Evolutionary conservation across 2,113 vertebrate genomes (phyloP), one percentile per base, ranked within the genome.

Genomic region (Crotophaga sulcirostris): DNA sequence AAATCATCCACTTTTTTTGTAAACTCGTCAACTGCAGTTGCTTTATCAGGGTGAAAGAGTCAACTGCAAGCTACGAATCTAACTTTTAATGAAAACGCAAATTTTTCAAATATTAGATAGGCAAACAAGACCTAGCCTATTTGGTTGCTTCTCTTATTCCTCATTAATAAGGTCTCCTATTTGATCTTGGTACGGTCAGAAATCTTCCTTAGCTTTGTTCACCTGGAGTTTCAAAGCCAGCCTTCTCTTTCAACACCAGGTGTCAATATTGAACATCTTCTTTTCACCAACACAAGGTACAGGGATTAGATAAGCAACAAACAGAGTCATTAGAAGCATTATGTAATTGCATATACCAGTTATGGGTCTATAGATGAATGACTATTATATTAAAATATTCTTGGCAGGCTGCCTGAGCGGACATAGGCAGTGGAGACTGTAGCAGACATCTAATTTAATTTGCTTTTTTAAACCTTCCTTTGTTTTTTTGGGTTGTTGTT

Each of bases 331-430:
- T 96, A 94, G 93, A 95, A 97, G 75, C 70, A 95, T 98, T 97
- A 97, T 97, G 85, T 72, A 97, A 97, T 97, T 97, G 80, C 86
- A 95, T 95, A 96, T 94, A 97, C 91, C 96, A 97, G 94, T 96
- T 97, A 93, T 75, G 76, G 79, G 79, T 93, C 87, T 97, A 92
- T 94, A 96, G 95, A 96, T 97, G 97, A 97, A 93, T 83, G 78
- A 91, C 91, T 96, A 87, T 95, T 97, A 94, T 55, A 97, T 97
- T 97, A 96, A 97, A 97, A 97, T 64, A 92, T 70, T 94, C 66
- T 94, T 98, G 95, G 94, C 93, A 96, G 94, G 38, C 70, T 13
- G 64, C 90, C 90, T 70, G 4, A 86, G 74, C 1, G 2, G 81
- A 90, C 21, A 28, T 85, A 95, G 87, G 87, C 78, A 92, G 73